Conservation (phyloP, 2,888 invertebrate species). For the Cynaeus angustus region DNA sequence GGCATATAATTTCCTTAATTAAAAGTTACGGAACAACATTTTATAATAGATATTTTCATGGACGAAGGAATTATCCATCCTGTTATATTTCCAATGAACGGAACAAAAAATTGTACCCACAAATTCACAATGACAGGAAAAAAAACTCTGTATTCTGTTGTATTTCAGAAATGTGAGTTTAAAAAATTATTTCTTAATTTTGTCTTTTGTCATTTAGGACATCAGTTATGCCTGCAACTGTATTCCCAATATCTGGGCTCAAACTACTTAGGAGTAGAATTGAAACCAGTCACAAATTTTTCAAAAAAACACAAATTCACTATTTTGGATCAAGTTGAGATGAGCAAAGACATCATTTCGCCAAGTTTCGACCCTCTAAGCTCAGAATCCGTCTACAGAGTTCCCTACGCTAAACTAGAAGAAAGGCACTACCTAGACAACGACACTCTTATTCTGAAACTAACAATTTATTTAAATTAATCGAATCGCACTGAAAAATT, state of each 20-base stretch:
- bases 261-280: constrained; percentile 60
- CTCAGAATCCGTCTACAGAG: constrained; percentile 19
- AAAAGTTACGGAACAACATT: no score
- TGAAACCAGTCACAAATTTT: constrained; percentile 59
- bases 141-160: no score
- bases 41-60: no score
- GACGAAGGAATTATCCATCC: no score
- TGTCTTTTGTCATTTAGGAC: constrained; percentile 58
- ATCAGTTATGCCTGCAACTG: constrained; percentile 62
- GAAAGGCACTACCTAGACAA: constrained; percentile 55
- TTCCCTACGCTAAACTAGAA: constrained; percentile 32
- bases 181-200: constrained; percentile 4
- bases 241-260: constrained; percentile 61
- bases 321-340: constrained; percentile 57
- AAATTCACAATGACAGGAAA: no score
- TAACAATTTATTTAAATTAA: constrained; percentile 73
- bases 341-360: constrained; percentile 57
- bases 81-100: no score
- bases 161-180: no score
- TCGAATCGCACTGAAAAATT: constrained; percentile 18
- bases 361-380: constrained; percentile 72
- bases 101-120: no score
- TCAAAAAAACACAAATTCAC: constrained; percentile 67
- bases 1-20: no score
- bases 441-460: constrained; percentile 73